Evolutionary conservation across 2,888 invertebrate species (phyloP), one percentile per base, ranked within the genome.

Genomic region (Ischnus inquisitorius): DNA sequence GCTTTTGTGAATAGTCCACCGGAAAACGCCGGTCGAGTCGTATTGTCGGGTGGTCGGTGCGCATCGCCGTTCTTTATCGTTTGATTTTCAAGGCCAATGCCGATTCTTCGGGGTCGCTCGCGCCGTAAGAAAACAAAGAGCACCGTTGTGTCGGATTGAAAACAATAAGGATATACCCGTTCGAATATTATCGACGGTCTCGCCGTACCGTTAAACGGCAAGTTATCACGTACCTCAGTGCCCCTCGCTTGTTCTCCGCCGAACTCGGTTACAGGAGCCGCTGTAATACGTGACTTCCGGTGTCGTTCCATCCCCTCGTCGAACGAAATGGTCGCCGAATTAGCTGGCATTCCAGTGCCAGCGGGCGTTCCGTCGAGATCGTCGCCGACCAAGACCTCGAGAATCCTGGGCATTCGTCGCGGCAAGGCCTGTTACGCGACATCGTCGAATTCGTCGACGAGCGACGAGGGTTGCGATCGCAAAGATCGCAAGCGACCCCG

Each of bases 211-310:
- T 80, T 83, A 48, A 14, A 8, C 62, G 51, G 71, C 76, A 51
- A 8, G 67, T 74, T 28, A 25, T 64, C 83, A 83, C 83, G 83
- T 80, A 79, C 77, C 60, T n/a, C 22, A n/a, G 14, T 6, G 28
- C 25, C 14, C n/a, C 43, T 43, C 34, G 60, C 78, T 81, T 46
- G 65, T 48, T 67, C n/a, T n/a, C 28, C 22, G 41, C 62, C 46
- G 64, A 79, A 72, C 25, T 64, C 64, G 34, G 62, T 51, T 16
- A 25, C 34, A 54, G 8, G 10, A 22, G 54, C 54, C 19, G 2
- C 19, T 10, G n/a, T 34, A 3, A 79, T 67, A 75, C 92, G 91
- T 91, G 92, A 92, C 90, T 89, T 92, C 92, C 92, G 90, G 91
- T 72, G 25, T 2, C 25, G 28, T 28, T n/a, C n/a, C 77, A 82